Base-by-base conservation (phyloP, 2,888 invertebrate species). In the Cataglyphis altisquamis region DNA sequence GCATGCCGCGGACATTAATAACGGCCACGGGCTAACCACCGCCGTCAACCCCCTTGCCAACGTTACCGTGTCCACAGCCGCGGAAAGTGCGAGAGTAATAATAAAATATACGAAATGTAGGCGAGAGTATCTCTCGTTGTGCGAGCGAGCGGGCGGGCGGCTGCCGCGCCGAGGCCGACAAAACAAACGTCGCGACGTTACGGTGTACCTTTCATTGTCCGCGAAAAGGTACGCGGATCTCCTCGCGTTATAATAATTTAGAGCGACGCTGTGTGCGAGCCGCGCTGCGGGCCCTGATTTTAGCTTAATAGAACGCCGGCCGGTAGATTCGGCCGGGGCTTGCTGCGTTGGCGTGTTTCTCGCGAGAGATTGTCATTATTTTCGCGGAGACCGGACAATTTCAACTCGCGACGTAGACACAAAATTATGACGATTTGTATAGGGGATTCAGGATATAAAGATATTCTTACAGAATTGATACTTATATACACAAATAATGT, bases 91-190 rank as follows among this genome's bases (percentile, higher is more conserved):
- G 91, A 91, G 91, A 91, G 92, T 92, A 92, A 93, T 92, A 93
- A 93, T 93, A 92, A 93, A 92, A 93, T 93, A 92, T 92, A 94
- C 92, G 92, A 93, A 92, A 92, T 92, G 92, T 89, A 90, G 89
- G 88, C 89, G 89, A 85, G 78, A 72, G 87, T 88, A 87, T 88
- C 52, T 52, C 88, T 52, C 88, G 88, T 83, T 84, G 85, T 63
- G 84, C 87, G 67, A 78, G 78, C 67, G 41, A 41, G 75, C 82
- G 80, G 84, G 67, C 82, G 86, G 86, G 29, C 21, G 39, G 74
- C 72, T 81, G 41, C 86, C 80, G 90, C 86, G 70, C 86, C 85
- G 70, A 82, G 87, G 88, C 78, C 78, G 78, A 70, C 78, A 89
- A 88, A 90, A 88, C 89, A 89, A 89, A 89, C 86, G 86, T 82